Percentiles rank a stretch among this genome's conserved stretches.
Conservation (phyloP, 2,888 invertebrate genomes). For the Cephus pulcher region DNA sequence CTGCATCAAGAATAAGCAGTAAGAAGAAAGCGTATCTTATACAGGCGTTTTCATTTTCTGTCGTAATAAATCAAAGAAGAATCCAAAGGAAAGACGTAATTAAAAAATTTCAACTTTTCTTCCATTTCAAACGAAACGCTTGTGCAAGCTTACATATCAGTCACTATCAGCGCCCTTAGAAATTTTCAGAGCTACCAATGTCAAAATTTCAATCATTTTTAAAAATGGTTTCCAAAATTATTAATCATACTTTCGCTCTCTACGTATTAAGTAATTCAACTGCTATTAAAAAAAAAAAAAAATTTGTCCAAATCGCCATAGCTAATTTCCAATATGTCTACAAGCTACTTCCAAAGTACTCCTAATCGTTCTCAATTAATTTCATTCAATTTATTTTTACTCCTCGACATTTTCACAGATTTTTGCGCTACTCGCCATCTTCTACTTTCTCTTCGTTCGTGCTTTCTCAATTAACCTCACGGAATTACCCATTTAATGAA, state of each 20-base stretch:
- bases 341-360: background rate
- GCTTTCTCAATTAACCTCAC: background rate
- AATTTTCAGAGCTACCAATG: no score
- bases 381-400: background rate
- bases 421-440: background rate
- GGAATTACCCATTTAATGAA: background rate
- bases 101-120: background rate
- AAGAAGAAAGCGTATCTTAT: background rate
- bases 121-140: background rate
- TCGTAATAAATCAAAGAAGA: background rate
- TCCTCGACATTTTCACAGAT: background rate
- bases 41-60: background rate
- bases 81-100: background rate
- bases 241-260: background rate
- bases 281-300: background rate
- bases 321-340: background rate
- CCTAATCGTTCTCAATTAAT: background rate
- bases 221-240: background rate
- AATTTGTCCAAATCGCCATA: background rate
- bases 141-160: background rate
- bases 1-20: background rate
- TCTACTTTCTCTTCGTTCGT: background rate
- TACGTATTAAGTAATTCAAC: background rate
- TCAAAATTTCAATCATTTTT: background rate
- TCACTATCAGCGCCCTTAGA: no score